These are phyloP conservation scores for Cepphus grylle DNA, from an alignment of 2,113 vertebrate genomes.

Conservation along the genomic window DNA sequence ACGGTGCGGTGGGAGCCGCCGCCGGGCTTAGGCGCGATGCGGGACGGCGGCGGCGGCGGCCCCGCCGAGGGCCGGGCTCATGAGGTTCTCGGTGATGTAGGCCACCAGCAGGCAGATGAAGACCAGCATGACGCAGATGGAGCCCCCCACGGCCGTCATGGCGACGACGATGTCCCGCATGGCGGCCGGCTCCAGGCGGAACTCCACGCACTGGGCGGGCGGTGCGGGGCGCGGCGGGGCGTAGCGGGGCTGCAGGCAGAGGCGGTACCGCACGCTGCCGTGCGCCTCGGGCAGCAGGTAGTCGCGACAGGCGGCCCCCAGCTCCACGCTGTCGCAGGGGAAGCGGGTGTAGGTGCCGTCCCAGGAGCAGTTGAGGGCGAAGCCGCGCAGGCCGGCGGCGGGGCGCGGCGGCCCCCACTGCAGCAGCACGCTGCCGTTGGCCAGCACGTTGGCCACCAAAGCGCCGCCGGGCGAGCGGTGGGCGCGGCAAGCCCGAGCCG, in stretches of 20 bases:
- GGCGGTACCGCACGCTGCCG: conserved; percentile 88
- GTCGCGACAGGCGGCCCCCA: conserved; percentile 87
- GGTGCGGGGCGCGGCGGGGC: conserved; percentile 22
- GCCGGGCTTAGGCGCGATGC: neutral
- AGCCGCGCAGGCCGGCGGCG: conserved; percentile 73
- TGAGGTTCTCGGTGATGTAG: conserved; percentile 96
- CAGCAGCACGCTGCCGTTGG: conserved; percentile 89
- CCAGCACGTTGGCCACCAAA: conserved; percentile 86
- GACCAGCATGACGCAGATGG: conserved; percentile 98
- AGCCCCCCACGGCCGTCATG: conserved; percentile 96
- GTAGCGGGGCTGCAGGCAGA: conserved; percentile 83
- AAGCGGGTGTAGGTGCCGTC: conserved; percentile 93
- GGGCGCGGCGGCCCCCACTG: conserved; percentile 80
- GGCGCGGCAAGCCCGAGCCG: conserved; percentile 72
- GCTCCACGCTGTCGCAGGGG: conserved; percentile 86
- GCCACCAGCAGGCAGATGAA: conserved; percentile 96
- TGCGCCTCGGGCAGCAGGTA: conserved; percentile 88
- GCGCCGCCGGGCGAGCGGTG: conserved; percentile 70
- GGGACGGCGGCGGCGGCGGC: conserved; percentile 56
- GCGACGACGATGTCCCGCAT: conserved; percentile 96
- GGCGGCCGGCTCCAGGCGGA: conserved; percentile 83
- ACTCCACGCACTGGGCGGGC: conserved; percentile 86
- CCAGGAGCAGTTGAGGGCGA: conserved; percentile 91
- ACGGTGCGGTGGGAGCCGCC: neutral
- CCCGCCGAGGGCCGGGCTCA: conserved; percentile 48